Conservation (phyloP, 2,113 vertebrate species). For the Tupaia chinensis region DNA sequence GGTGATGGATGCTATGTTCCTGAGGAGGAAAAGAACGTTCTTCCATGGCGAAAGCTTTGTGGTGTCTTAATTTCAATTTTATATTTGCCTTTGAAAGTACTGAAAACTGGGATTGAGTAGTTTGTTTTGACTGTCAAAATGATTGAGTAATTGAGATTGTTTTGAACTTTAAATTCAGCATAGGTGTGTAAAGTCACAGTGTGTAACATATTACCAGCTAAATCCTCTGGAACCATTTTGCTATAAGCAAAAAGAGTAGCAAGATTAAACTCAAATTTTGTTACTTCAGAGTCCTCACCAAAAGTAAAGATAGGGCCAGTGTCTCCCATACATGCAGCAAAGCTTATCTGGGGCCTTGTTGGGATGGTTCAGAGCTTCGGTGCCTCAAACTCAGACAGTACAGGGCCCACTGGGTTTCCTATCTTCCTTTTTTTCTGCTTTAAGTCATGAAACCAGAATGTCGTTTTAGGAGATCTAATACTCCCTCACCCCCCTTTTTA, state of each 20-base stretch:
- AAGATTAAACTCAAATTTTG: constrained; percentile 52
- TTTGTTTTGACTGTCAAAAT: constrained; percentile 52
- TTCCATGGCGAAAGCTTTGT: constrained; percentile 28
- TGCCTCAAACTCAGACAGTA: background rate
- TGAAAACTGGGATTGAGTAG: constrained; percentile 32
- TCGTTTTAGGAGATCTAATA: constrained; percentile 21
- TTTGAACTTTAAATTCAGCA: constrained; percentile 54
- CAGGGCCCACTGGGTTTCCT: background rate
- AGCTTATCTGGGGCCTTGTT: background rate
- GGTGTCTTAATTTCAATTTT: background rate
- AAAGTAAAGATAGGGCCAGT: background rate
- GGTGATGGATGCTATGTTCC: background rate
- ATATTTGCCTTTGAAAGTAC: constrained; percentile 27
- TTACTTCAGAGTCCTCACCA: background rate
- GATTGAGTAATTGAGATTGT: constrained; percentile 21
- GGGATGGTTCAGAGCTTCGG: background rate
- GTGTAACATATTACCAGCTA: constrained; percentile 12
- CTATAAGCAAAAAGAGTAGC: background rate
- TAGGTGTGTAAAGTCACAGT: background rate
- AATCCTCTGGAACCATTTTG: background rate
- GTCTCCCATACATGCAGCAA: background rate
- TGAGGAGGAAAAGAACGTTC: background rate
- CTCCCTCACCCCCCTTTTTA: background rate
- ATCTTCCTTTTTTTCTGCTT: constrained; percentile 4
- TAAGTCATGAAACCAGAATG: background rate